A percentile compares a stretch with the other conserved stretches of the same genome.
Conservation (phyloP, 2,888 invertebrate species). For the Ophioninae sp. region DNA sequence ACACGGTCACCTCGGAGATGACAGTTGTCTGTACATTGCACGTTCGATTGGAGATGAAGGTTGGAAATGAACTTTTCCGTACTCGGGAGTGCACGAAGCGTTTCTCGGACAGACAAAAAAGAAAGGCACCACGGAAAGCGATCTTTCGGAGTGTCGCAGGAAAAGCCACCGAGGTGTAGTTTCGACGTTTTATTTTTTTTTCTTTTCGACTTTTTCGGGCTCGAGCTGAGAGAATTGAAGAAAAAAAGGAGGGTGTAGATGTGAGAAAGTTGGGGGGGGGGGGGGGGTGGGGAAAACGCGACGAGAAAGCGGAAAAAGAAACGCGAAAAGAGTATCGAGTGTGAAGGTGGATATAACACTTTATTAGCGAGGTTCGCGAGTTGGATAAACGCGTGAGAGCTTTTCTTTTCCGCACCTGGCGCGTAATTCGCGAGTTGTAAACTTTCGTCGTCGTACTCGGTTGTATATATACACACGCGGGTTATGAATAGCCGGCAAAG, state of each 20-base stretch:
- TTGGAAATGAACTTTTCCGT: slow-evolving; percentile 2
- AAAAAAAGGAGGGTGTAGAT: background rate
- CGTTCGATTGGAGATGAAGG: slow-evolving; percentile 28
- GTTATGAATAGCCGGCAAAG: slow-evolving; percentile 18
- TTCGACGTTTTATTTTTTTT: background rate
- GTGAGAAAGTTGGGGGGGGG: background rate
- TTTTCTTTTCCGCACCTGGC: slow-evolving; percentile 51
- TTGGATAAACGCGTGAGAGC: slow-evolving; percentile 48
- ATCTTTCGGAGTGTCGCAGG: slow-evolving; percentile 2
- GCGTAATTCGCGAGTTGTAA: slow-evolving; percentile 48
- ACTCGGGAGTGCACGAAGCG: background rate
- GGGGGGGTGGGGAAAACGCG: background rate
- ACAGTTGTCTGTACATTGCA: too few relatives aligned
- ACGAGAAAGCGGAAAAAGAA: background rate
- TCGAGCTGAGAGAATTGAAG: slow-evolving; percentile 2
- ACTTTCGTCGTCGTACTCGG: slow-evolving; percentile 32
- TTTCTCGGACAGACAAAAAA: slow-evolving; percentile 16
- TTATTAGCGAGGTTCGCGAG: background rate
- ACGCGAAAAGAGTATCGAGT: background rate
- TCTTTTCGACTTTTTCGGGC: background rate
- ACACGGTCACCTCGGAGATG: too few relatives aligned
- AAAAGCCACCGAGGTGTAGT: background rate
- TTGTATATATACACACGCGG: slow-evolving; percentile 15
- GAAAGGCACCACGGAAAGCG: slow-evolving; percentile 19
- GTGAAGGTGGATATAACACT: slow-evolving; percentile 25